Evolutionary conservation across 2,797 vertebrate genomes (phyloP), one percentile per base, ranked within the genome.

Genomic region (Rachycentron canadum): DNA sequence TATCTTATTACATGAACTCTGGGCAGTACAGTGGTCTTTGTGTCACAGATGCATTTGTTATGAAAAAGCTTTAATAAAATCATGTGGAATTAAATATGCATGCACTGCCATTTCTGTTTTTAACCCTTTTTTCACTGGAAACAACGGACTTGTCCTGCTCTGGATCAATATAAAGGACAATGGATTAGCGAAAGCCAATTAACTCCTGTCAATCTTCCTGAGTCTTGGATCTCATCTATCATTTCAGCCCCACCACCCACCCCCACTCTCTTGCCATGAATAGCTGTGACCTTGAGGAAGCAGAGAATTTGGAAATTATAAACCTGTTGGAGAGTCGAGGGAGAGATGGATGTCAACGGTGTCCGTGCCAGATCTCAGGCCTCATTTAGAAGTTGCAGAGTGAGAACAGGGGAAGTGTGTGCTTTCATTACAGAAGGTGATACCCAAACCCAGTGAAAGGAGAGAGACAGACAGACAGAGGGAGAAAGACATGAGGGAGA

Each of bases 361-460:
- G 83, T 71, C 63, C 62, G 68, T 75, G 68, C 53, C 77, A 68
- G 71, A 73, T 83, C 78, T 45, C 14, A 13, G 52, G 28, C 38
- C 52, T 81, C 69, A 32, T 87, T 85, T 87, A 76, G 72, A 78
- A 76, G 75, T 65, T 76, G 52, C 55, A 45, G 26, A 73, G 62
- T 43, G 47, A 25, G 61, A 73, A 30, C 47, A 28, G 55, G 62
- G 80, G 50, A 84, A 78, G 77, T 73, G 70, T 79, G 79, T 69
- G 76, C 77, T 90, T 81, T 85, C 59, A 81, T 77, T 90, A 83
- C 78, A 77, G 80, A 73, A 82, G 77, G 61, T 84, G 91, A 90
- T 84, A 91, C 82, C 71, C 23, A 75, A 67, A 86, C 67, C 49
- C 28, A 62, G 30, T 43, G 69, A 66, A 69, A 79, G 30, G 38